Conservation (phyloP, 2,113 vertebrate genomes). For the Cyanocitta stelleri region DNA sequence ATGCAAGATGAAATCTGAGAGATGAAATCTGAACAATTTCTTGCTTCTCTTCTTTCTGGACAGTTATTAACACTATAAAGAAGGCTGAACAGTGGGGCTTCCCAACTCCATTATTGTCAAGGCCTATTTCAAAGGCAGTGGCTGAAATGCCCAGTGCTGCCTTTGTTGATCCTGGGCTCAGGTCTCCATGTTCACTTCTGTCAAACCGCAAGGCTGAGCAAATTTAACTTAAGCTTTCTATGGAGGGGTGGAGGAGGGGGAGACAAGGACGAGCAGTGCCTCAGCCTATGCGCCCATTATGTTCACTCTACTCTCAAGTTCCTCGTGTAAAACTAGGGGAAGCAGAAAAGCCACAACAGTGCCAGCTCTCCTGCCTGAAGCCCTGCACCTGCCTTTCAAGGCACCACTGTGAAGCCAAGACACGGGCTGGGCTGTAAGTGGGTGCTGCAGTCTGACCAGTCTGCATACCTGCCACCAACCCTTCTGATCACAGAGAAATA, state of each 20-base stretch:
- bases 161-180: conserved; percentile 61
- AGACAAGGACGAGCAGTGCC: neutral
- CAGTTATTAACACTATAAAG: conserved; percentile 72
- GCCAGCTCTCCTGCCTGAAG: neutral
- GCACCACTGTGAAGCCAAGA: neutral
- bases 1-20: conserved; percentile 61
- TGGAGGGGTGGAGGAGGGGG: neutral
- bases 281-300: neutral
- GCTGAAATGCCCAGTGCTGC: conserved; percentile 52
- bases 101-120: conserved; percentile 50
- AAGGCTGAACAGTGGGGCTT: conserved; percentile 62
- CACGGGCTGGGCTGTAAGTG: fast-evolving
- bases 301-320: neutral
- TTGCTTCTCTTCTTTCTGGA: conserved; percentile 65
- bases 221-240: conserved; percentile 16
- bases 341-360: neutral
- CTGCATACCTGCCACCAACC: neutral
- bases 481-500: neutral
- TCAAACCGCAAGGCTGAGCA: neutral
- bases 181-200: conserved; percentile 43
- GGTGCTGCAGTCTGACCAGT: neutral
- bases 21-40: conserved; percentile 66
- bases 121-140: conserved; percentile 53
- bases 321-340: neutral
- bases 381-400: neutral